Percentiles rank a stretch among this genome's conserved stretches.
Evolutionary conservation across 92 coral and sea anemone genomes (phyloP).

Genomic region (Bergia puertoricense): DNA sequence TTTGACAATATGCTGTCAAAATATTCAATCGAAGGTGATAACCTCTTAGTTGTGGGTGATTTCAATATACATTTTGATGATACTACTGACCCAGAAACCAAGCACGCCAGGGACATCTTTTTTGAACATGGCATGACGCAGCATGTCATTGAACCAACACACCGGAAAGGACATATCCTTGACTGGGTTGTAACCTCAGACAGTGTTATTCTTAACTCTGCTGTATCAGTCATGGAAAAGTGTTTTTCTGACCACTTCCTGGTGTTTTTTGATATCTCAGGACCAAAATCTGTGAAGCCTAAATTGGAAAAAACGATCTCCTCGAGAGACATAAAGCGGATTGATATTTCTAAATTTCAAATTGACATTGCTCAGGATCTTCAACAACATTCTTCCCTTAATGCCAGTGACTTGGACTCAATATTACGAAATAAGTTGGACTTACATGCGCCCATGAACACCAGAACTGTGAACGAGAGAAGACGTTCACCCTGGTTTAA

Average conservation of each 20-base stretch:
- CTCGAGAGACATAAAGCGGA: slow-evolving; percentile 1
- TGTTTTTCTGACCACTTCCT: background rate
- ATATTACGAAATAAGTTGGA: background rate
- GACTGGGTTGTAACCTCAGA: background rate
- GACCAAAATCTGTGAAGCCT: background rate
- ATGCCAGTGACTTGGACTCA: background rate
- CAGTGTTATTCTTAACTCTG: background rate
- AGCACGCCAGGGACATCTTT: too few species aligned
- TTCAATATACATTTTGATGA: too few species aligned
- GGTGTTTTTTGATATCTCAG: background rate
- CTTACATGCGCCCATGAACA: slow-evolving; percentile 1
- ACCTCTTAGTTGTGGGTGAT: too few species aligned
- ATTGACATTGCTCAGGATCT: background rate
- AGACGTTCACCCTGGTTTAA: too few species aligned
- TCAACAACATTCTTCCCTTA: background rate
- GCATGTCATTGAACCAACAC: too few species aligned
- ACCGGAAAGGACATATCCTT: too few species aligned
- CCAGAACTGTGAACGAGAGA: slow-evolving; percentile 3
- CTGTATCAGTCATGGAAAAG: background rate
- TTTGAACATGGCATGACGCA: too few species aligned
- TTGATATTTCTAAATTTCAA: background rate
- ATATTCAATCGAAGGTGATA: too few species aligned
- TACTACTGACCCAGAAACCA: too few species aligned
- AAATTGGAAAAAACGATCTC: background rate
- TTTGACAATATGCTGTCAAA: too few species aligned